These are phyloP conservation scores for Lysiphlebus fabarum DNA, from an alignment of 1,140 invertebrate genomes.

Conservation along the genomic window DNA sequence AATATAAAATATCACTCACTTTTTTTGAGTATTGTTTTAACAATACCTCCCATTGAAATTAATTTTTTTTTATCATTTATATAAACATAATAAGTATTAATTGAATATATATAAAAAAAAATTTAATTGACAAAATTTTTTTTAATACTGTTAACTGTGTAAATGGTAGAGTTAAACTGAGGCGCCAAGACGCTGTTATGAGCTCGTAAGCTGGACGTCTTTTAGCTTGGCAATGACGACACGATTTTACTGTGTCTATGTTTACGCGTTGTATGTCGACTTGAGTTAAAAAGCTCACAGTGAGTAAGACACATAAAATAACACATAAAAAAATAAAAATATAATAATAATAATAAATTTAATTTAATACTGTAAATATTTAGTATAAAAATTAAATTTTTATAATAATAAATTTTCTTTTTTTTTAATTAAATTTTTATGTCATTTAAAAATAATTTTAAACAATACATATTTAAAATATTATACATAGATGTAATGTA, in stretches of 20 bases:
- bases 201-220: conserved; percentile 24
- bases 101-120: too few relatives aligned
- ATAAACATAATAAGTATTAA: background rate
- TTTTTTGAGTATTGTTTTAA: conserved; percentile 47
- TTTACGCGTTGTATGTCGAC: background rate
- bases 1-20: conserved; percentile 43
- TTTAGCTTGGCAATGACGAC: conserved; percentile 31
- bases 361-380: too few relatives aligned
- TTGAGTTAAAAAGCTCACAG: too few relatives aligned
- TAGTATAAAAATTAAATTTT: too few relatives aligned
- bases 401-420: too few relatives aligned
- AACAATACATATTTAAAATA: too few relatives aligned
- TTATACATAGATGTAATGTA: too few relatives aligned
- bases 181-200: conserved; percentile 44
- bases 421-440: too few relatives aligned
- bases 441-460: too few relatives aligned
- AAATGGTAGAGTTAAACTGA: conserved; percentile 46
- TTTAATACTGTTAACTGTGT: conserved; percentile 33
- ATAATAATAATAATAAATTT: too few relatives aligned
- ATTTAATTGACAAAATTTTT: background rate
- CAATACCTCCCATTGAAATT: conserved; percentile 6
- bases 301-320: too few relatives aligned
- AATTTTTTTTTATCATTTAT: background rate
- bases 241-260: conserved; percentile 1
- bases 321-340: too few relatives aligned